Evolutionary conservation across 2,113 vertebrate genomes (phyloP).

Genomic region (Thalassarche chlororhynchos): DNA sequence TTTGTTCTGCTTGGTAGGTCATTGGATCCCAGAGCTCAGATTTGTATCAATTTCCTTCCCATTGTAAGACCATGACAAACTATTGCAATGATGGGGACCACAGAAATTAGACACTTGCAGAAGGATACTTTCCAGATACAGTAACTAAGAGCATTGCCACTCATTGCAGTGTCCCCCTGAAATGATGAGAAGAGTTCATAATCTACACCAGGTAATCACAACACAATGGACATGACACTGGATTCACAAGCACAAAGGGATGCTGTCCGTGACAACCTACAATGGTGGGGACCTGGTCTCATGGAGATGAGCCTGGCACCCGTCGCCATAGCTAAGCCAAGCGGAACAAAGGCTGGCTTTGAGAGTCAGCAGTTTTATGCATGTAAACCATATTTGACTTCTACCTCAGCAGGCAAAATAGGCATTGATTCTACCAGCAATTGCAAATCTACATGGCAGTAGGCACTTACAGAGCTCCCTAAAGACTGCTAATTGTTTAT

Average conservation of each 20-base stretch:
- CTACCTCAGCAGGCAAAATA: not conserved
- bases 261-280: not conserved
- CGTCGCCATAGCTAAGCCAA: not conserved
- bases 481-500: not conserved
- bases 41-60: not conserved
- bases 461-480: not conserved
- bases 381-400: not conserved
- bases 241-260: not conserved
- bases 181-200: not conserved
- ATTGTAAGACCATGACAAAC: not conserved
- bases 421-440: not conserved
- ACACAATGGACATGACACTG: not conserved
- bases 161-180: not conserved
- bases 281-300: not conserved
- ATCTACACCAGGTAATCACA: not conserved
- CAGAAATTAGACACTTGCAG: not conserved
- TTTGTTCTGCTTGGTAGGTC: not conserved
- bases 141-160: not conserved
- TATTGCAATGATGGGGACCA: not conserved
- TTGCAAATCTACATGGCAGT: not conserved
- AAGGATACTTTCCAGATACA: not conserved
- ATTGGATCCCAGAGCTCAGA: not conserved
- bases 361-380: not conserved
- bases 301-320: not conserved
- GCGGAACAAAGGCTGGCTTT: not conserved